Conservation (phyloP, 2,113 vertebrate species). For the Regulus satrapa region DNA sequence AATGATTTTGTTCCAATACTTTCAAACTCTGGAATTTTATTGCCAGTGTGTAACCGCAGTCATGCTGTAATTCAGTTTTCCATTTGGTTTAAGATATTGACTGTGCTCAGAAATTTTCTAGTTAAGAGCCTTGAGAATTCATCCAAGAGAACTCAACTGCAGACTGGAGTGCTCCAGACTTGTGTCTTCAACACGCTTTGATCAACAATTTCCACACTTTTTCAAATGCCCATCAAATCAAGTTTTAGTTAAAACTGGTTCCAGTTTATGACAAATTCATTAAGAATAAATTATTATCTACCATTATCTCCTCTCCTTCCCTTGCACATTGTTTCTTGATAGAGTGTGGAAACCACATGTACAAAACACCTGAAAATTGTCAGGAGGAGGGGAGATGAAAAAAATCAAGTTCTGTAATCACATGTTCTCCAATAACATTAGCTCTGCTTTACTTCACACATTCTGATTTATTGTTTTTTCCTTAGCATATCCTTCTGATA, state of each 20-base stretch:
- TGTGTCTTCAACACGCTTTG: not conserved
- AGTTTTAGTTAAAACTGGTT: not conserved
- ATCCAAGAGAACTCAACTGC: not conserved
- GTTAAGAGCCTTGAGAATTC: not conserved
- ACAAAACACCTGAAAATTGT: not conserved
- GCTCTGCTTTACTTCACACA: not conserved
- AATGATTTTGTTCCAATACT: not conserved
- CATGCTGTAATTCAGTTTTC: not conserved
- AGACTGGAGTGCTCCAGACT: not conserved
- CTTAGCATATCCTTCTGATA: not conserved
- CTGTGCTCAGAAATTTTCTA: not conserved
- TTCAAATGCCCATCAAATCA: not conserved
- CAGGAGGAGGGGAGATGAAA: fast-evolving
- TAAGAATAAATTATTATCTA: not conserved
- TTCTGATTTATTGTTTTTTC: not conserved
- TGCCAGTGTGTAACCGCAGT: not conserved
- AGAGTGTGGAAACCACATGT: not conserved
- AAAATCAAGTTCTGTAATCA: not conserved
- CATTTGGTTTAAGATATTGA: not conserved
- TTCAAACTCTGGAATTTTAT: not conserved
- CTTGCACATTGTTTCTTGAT: not conserved
- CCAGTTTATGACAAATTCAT: not conserved
- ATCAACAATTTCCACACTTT: not conserved
- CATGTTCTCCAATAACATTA: not conserved
- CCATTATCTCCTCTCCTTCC: not conserved